Conservation (phyloP, 2,797 vertebrate species). For the Platyrinchus mystaceus region DNA sequence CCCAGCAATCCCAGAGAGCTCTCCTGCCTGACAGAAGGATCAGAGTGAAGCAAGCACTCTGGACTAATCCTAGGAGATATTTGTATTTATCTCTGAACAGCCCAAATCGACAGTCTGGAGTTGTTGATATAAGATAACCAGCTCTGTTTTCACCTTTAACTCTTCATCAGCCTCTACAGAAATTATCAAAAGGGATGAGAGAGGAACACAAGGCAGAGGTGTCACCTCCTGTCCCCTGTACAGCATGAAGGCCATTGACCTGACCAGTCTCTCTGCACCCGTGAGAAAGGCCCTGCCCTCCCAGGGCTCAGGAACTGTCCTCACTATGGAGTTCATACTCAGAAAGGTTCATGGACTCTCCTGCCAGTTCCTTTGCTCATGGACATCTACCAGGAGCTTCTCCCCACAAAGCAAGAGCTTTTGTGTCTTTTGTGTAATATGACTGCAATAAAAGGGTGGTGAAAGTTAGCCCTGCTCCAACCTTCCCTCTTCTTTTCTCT, state of each 20-base stretch:
- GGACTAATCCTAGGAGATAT: background rate
- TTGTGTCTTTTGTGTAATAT: background rate
- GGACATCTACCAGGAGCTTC: background rate
- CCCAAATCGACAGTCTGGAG: background rate
- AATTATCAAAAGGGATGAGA: background rate
- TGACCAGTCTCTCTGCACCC: rapidly evolving
- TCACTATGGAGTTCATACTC: rapidly evolving
- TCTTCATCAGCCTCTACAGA: background rate
- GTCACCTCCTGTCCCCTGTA: background rate
- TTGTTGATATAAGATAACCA: background rate
- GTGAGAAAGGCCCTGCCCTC: background rate
- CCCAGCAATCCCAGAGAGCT: background rate
- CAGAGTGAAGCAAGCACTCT: background rate
- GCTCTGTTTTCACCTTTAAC: background rate
- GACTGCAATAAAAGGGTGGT: background rate
- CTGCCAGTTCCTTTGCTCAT: background rate
- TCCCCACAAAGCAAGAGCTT: background rate
- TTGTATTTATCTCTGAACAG: background rate
- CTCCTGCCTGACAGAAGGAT: rapidly evolving
- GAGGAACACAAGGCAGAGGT: background rate
- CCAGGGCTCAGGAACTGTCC: background rate
- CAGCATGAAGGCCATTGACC: background rate
- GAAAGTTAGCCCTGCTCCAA: background rate
- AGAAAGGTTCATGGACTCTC: background rate
- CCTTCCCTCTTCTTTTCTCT: background rate